Base-by-base conservation (phyloP, 2,797 vertebrate genomes). In the Melanotaenia pygmaea region DNA sequence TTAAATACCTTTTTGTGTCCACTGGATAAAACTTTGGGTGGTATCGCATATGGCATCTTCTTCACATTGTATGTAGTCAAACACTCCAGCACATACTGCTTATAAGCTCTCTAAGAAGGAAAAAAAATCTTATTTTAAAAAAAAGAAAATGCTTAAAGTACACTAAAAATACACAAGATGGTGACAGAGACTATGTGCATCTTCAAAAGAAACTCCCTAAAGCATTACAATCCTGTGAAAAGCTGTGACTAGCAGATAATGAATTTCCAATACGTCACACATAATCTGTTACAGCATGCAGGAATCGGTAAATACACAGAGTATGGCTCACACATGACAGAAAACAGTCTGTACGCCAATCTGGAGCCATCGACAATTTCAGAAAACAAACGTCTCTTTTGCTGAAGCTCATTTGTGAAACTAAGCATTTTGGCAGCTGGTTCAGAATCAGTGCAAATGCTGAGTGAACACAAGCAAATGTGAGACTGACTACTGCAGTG, bases 31-130 rank as follows among this genome's bases (percentile, higher is more conserved):
- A 93, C 72, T 68, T 62, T 94, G 47, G 97, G 96, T 8, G 85
- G 86, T 85, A 98, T 96, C 47, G 91, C 90, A 50, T 98, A 98
- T 0, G 97, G 97, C 94, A 97, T 96, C 84, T 92, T 94, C 75
- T 93, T 76, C 56, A 96, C 96, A 3, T 87, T 93, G 84, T 94
- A 98, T 47, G 79, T 82, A 4, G 95, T 95, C 64, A 95, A 82
- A 50, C 97, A 98, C 80, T 97, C 96, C 65, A 98, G 88, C 64
- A 93, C 90, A 24, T 94, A 94, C 1, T 90, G 92, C 72, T 95
- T 96, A 70, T 95, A 94, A 4, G 94, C 58, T 51, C 84, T 93
- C 97, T 98, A 89, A 77, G 54, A 59, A 53, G 59, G 5, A 56
- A 64, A 61, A 1, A 47, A 54, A 28, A 53, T 10, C 9, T 26